Base-by-base conservation (phyloP, 2,113 vertebrate genomes). In the Tenebrosternarchus preto region DNA sequence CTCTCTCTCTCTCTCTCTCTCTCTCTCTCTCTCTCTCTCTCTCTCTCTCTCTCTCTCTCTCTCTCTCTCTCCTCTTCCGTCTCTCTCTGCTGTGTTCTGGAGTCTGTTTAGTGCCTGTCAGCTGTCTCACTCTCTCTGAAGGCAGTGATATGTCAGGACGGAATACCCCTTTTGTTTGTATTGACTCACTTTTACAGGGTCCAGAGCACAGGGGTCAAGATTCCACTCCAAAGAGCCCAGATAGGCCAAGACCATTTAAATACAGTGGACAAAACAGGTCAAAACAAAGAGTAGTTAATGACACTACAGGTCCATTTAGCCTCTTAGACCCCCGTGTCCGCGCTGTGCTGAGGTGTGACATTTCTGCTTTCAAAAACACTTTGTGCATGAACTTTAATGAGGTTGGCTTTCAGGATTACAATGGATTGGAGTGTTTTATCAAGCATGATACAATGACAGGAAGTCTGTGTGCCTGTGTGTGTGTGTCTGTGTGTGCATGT, bases 131-230 rank as follows among this genome's bases (percentile, higher is more conserved):
- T 78, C 76, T 76, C 71, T 71, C 63, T 64, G 76, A 80, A 67
- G 0, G 36, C 39, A 33, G 43, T 61, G 67, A 22, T 57, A 67
- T 15, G 63, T 85, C 74, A 61, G 39, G 60, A 59, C 60, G 5
- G 69, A 31, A 83, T 75, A 81, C 6, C 1, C 59, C 39, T 81
- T 72, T 83, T 72, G 50, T 82, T 78, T 64, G 16, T 22, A 27
- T 20, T 19, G n/a, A 67, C 43, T 83, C 43, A 53, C 56, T 71
- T 77, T 77, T 33, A 7, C 31, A 57, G 5, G 29, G 25, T 20
- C 24, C 27, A 36, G 60, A 77, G 15, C 16, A 6, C 24, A 73
- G 29, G 50, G 39, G 46, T 24, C 25, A 63, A 57, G 43, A 66
- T 67, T 56, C 22, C 59, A 76, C 16, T 27, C 24, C 50, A 63